Conservation (phyloP, 1,140 invertebrate genomes). For the Panagrolaimus sp. region DNA sequence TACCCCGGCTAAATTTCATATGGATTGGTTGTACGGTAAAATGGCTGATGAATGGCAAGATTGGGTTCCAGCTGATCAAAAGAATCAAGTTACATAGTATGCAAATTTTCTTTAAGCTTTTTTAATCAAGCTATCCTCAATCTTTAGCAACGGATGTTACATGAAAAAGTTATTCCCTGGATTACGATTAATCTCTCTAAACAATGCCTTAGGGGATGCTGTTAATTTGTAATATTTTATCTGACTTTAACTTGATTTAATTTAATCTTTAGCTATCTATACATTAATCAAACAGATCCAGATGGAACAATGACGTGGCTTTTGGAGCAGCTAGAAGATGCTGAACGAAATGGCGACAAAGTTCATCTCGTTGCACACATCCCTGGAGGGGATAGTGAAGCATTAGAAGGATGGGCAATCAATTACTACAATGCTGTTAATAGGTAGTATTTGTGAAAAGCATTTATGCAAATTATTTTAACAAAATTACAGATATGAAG, state of each 20-base stretch:
- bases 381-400: constrained; percentile 67
- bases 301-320: constrained; percentile 89
- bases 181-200: constrained; percentile 62
- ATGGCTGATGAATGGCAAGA: constrained; percentile 35
- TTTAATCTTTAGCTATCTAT: constrained; percentile 80
- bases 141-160: constrained; percentile 61
- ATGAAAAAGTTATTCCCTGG: constrained; percentile 58
- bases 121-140: neutral
- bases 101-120: constrained; percentile 1
- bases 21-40: constrained; percentile 52
- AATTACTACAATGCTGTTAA: constrained; percentile 65
- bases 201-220: constrained; percentile 61
- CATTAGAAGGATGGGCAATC: constrained; percentile 66
- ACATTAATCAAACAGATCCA: constrained; percentile 91
- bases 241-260: neutral
- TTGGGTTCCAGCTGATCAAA: constrained; percentile 43
- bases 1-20: constrained; percentile 48
- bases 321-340: constrained; percentile 82
- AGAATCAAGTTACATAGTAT: constrained; percentile 38
- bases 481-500: constrained; percentile 68
- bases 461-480: neutral
- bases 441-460: constrained; percentile 56
- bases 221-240: constrained; percentile 54
- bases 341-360: constrained; percentile 85
- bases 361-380: constrained; percentile 94